Percentiles rank a stretch among this genome's conserved stretches.
phyloP scores from a whole-genome alignment of 2,113 vertebrate species.

The Tenebrosternarchus preto region DNA sequence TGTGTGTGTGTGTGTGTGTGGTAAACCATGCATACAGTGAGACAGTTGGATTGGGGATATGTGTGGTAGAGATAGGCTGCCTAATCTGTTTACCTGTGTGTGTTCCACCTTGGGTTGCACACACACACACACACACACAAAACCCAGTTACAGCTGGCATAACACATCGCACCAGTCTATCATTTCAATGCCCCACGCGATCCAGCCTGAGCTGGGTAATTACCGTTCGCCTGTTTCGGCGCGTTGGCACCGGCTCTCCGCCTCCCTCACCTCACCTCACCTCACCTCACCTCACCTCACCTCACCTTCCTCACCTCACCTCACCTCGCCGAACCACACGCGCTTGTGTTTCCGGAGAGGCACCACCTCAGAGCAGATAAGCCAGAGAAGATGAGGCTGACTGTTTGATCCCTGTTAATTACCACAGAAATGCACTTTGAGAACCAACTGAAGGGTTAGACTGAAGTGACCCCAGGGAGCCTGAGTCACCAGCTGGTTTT shows the following conservation, averaged over 20 bases:
- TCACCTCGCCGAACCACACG: not conserved
- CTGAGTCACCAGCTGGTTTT: too few relatives aligned
- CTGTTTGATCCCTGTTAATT: slow-evolving; percentile 2
- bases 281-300: not conserved
- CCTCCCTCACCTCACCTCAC: slow-evolving; percentile 1
- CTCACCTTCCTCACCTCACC: too few relatives aligned
- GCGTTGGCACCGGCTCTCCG: slow-evolving; percentile 26
- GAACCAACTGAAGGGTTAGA: not conserved
- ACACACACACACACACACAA: slow-evolving; percentile 20
- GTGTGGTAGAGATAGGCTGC: slow-evolving; percentile 44
- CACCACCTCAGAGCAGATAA: not conserved
- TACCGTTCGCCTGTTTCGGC: slow-evolving; percentile 59
- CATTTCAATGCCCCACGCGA: slow-evolving; percentile 66
- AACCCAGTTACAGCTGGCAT: slow-evolving; percentile 54
- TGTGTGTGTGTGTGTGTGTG: too few relatives aligned
- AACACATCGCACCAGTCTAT: slow-evolving; percentile 64
- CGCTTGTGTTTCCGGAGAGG: slow-evolving; percentile 8
- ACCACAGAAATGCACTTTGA: slow-evolving; percentile 25
- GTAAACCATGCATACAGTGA: slow-evolving; percentile 61
- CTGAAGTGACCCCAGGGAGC: not conserved
- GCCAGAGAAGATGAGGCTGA: not conserved
- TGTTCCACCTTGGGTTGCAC: slow-evolving; percentile 60
- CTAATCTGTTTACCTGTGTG: slow-evolving; percentile 67
- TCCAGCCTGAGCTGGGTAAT: slow-evolving; percentile 64
- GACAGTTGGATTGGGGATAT: slow-evolving; percentile 30